Evolutionary conservation across 2,888 invertebrate species (phyloP).

Genomic region (Drosophila sordidapex): DNA sequence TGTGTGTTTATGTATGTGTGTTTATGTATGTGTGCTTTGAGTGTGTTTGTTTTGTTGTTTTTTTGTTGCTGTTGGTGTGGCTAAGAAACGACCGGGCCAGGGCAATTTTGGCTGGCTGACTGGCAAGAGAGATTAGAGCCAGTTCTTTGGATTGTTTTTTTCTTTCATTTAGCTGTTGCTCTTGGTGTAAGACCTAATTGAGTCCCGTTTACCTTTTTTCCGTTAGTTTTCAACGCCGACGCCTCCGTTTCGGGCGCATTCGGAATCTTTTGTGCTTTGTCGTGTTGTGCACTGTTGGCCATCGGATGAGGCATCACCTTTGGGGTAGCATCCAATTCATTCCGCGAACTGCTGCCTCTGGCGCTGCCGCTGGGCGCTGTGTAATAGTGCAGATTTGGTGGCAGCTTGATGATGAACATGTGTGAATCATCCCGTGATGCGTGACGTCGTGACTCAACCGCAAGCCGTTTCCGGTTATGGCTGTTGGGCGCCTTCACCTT

Average conservation of each 20-base stretch:
- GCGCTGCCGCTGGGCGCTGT: slow-evolving; percentile 87
- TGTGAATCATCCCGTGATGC: slow-evolving; percentile 91
- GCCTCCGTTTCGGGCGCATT: slow-evolving; percentile 43
- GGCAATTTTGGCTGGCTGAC: slow-evolving; percentile 15
- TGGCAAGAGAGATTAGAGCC: slow-evolving; percentile 49
- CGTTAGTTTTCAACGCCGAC: slow-evolving; percentile 82
- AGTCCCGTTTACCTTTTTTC: slow-evolving; percentile 84
- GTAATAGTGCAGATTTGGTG: slow-evolving; percentile 94
- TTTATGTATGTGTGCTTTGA: not conserved
- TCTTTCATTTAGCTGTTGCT: slow-evolving; percentile 7
- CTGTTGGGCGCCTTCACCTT: slow-evolving; percentile 91
- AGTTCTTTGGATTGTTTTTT: slow-evolving; percentile 31
- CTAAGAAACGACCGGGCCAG: slow-evolving; percentile 24
- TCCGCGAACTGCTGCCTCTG: slow-evolving; percentile 40
- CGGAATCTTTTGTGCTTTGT: slow-evolving; percentile 54
- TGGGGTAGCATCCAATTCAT: slow-evolving; percentile 54
- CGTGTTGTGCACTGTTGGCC: slow-evolving; percentile 37
- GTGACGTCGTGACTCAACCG: slow-evolving; percentile 90
- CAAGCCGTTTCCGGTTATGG: slow-evolving; percentile 92
- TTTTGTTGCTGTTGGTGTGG: slow-evolving; percentile 42
- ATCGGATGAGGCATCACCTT: slow-evolving; percentile 40
- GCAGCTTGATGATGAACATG: slow-evolving; percentile 94
- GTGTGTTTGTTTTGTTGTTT: slow-evolving; percentile 1
- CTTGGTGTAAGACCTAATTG: slow-evolving; percentile 75
- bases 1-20: not conserved